These are phyloP conservation scores for Euspilapteryx auroguttella DNA, from an alignment of 2,888 invertebrate species.

Conservation along the genomic window DNA sequence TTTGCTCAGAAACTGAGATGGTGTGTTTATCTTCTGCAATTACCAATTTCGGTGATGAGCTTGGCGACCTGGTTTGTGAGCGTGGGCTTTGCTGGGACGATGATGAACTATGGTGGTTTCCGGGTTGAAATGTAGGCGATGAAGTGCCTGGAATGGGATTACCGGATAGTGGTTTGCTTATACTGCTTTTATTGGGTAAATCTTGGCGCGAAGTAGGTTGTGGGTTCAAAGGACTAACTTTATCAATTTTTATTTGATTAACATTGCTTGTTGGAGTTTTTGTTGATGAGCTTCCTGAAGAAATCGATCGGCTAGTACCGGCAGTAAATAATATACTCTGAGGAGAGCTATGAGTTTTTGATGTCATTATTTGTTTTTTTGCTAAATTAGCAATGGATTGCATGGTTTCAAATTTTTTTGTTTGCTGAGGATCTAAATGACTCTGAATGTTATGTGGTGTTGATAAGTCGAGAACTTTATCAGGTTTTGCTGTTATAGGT, in stretches of 20 bases:
- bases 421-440: slow-evolving; percentile 39
- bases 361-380: slow-evolving; percentile 42
- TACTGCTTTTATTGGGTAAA: neutral
- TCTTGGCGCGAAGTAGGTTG: neutral
- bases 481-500: slow-evolving; percentile 25
- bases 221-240: slow-evolving; percentile 10
- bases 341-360: slow-evolving; percentile 26
- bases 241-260: slow-evolving; percentile 34
- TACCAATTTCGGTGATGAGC: slow-evolving; percentile 52
- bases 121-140: neutral
- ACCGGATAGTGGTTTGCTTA: neutral
- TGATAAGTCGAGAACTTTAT: slow-evolving; percentile 46
- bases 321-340: slow-evolving; percentile 29
- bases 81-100: slow-evolving; percentile 39
- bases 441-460: slow-evolving; percentile 44
- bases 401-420: slow-evolving; percentile 53
- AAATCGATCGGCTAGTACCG: slow-evolving; percentile 23
- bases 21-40: slow-evolving; percentile 53
- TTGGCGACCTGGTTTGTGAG: slow-evolving; percentile 50
- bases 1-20: slow-evolving; percentile 24
- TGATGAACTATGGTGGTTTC: no score
- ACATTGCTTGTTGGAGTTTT: slow-evolving; percentile 18
- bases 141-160: neutral
- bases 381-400: slow-evolving; percentile 54
- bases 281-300: slow-evolving; percentile 27